These are phyloP conservation scores for Drosophila putrida DNA, from an alignment of 2,888 invertebrate genomes.

Conservation along the genomic window DNA sequence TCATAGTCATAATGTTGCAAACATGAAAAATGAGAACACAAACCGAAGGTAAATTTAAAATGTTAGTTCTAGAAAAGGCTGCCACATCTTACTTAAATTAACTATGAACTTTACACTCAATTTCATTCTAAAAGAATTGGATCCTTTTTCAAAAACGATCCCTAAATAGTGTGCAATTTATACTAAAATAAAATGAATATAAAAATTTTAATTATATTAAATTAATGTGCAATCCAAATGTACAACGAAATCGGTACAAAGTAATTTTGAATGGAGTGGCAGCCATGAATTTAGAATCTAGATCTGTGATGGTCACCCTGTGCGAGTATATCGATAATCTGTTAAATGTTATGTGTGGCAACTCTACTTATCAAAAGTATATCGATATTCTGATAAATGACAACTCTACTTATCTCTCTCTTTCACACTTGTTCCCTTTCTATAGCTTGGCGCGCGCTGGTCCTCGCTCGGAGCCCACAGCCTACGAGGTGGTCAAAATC, in stretches of 20 bases:
- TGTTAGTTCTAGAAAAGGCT: background rate
- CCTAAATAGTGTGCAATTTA: too few species aligned
- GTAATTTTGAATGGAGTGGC: too few species aligned
- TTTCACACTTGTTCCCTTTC: background rate
- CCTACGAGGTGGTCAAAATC: conserved; percentile 90
- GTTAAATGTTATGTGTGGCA: background rate
- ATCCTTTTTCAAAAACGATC: too few species aligned
- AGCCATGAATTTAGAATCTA: background rate
- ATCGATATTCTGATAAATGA: background rate
- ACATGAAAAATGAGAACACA: background rate
- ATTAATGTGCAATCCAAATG: too few species aligned
- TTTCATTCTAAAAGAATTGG: too few species aligned
- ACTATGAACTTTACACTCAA: too few species aligned
- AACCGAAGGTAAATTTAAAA: background rate
- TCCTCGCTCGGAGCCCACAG: conserved; percentile 90
- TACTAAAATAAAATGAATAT: too few species aligned
- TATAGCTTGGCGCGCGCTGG: conserved; percentile 88
- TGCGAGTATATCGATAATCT: background rate
- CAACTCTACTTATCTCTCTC: conserved; percentile 3
- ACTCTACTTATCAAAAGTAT: background rate
- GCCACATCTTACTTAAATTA: too few species aligned
- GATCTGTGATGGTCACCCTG: background rate
- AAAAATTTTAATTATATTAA: too few species aligned
- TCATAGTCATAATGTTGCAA: background rate
- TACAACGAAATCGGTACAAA: too few species aligned